A percentile compares a stretch with the other conserved stretches of the same genome.
phyloP scores from a whole-genome alignment of 2,797 vertebrate species.

The Siniperca undulata region DNA sequence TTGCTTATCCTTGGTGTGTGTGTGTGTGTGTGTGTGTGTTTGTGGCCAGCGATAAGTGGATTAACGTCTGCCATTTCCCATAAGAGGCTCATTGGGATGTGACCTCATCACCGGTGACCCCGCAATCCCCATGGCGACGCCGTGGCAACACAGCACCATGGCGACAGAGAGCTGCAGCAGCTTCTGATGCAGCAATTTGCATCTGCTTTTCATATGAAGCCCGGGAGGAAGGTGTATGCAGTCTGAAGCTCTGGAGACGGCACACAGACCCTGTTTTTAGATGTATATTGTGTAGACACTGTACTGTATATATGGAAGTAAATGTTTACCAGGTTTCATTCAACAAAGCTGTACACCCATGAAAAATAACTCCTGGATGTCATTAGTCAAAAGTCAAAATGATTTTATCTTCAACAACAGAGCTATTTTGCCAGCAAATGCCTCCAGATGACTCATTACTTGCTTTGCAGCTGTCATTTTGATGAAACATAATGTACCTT shows the following conservation, averaged over 20 bases:
- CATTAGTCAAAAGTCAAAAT: neutral
- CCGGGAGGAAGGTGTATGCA: constrained; percentile 18
- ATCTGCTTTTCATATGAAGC: constrained; percentile 64
- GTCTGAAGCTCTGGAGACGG: neutral
- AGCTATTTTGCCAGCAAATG: neutral
- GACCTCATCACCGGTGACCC: constrained; percentile 77
- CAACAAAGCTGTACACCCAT: neutral
- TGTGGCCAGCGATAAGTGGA: constrained; percentile 70
- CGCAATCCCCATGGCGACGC: constrained; percentile 73
- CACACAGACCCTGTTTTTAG: neutral
- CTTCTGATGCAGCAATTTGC: constrained; percentile 59
- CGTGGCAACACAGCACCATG: constrained; percentile 70
- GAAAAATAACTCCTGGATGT: neutral
- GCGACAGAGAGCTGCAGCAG: constrained; percentile 58
- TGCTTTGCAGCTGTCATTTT: constrained; percentile 24
- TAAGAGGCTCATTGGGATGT: constrained; percentile 69
- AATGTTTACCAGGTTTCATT: neutral
- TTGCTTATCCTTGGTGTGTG: constrained; percentile 14
- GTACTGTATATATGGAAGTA: neutral
- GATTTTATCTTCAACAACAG: neutral
- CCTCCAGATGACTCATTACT: constrained; percentile 47
- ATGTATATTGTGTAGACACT: neutral
- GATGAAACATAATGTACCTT: constrained; percentile 3
- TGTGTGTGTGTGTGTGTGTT: neutral
- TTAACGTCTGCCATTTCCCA: constrained; percentile 69